phyloP scores from a whole-genome alignment of 2,888 invertebrate species.

The Andrena praecox region DNA sequence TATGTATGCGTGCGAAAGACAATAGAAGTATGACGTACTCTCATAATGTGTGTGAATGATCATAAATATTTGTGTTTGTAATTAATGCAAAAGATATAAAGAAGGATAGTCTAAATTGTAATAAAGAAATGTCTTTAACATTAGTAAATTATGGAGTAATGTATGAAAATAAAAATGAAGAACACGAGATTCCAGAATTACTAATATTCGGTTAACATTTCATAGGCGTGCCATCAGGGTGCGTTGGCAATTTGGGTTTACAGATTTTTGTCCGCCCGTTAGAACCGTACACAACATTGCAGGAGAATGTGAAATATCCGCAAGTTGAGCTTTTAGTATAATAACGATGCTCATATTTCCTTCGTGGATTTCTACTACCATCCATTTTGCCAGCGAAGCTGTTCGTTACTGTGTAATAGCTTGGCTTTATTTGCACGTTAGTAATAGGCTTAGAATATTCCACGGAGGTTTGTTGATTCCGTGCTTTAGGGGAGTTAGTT shows the following conservation, averaged over 20 bases:
- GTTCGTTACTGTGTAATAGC: conserved; percentile 92
- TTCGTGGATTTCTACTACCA: conserved; percentile 86
- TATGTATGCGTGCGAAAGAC: conserved; percentile 41
- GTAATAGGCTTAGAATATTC: conserved; percentile 24
- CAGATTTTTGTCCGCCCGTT: conserved; percentile 93
- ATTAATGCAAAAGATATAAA: conserved; percentile 40
- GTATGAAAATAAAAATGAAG: conserved; percentile 44
- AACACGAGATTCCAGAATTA: conserved; percentile 22
- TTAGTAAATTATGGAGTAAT: conserved; percentile 44
- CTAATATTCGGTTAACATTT: conserved; percentile 84
- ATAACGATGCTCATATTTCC: conserved; percentile 89
- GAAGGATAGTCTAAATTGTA: conserved; percentile 49
- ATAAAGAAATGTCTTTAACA: conserved; percentile 38
- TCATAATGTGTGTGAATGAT: conserved; percentile 49
- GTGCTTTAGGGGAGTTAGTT: conserved; percentile 4
- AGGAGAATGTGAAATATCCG: conserved; percentile 94
- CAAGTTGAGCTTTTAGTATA: conserved; percentile 95
- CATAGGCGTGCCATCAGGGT: conserved; percentile 91
- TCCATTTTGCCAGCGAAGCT: conserved; percentile 91
- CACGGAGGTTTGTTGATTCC: conserved; percentile 13
- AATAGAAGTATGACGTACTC: conserved; percentile 41
- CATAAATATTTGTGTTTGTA: conserved; percentile 51
- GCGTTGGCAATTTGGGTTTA: conserved; percentile 91
- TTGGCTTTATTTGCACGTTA: conserved; percentile 75
- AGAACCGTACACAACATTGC: conserved; percentile 91